Conservation (phyloP, 37 sponge, comb jelly and placozoan species). For the Bolinopsis microptera region DNA sequence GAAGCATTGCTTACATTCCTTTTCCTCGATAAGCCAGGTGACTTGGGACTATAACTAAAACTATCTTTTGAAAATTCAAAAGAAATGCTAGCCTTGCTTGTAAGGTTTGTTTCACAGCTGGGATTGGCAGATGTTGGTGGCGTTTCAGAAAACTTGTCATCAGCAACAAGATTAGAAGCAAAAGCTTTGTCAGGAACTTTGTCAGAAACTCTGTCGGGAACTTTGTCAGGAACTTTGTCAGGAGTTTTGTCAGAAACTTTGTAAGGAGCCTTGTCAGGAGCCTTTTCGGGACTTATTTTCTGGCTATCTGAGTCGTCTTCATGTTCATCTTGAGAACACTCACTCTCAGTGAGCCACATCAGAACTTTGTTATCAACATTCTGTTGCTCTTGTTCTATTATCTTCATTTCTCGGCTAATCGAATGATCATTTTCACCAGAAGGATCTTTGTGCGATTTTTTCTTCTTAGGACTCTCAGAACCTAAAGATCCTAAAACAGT, state of each 20-base stretch:
- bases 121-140: not conserved
- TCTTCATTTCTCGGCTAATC: not conserved
- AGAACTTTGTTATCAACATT: not conserved
- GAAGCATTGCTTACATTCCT: not conserved
- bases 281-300: not conserved
- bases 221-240: not conserved
- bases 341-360: constrained; percentile 62
- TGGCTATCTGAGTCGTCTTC: too few relatives aligned
- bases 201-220: not conserved
- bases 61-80: not conserved
- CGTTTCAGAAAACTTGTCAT: too few relatives aligned
- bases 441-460: not conserved
- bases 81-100: not conserved
- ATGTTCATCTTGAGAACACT: constrained; percentile 33
- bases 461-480: not conserved
- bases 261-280: not conserved
- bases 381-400: not conserved
- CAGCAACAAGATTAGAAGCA: not conserved
- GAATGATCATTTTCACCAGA: not conserved
- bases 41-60: constrained; percentile 1
- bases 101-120: not conserved
- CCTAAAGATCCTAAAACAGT: not conserved
- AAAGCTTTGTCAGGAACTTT: not conserved
- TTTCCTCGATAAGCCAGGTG: not conserved
- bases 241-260: not conserved